These are phyloP conservation scores for Nymphalis polychloros DNA, from an alignment of 2,888 invertebrate genomes.

Conservation along the genomic window DNA sequence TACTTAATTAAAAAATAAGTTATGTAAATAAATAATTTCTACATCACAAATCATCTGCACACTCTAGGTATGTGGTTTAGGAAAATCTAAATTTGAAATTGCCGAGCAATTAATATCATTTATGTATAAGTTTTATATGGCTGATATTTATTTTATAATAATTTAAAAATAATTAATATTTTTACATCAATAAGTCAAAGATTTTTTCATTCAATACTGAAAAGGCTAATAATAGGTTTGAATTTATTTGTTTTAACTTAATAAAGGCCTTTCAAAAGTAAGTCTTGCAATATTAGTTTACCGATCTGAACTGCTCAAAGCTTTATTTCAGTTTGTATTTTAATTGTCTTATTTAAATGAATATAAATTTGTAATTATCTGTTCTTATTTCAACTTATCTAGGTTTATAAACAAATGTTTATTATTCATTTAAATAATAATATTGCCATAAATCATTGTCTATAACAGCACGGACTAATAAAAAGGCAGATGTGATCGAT, in stretches of 20 bases:
- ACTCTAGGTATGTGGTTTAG: too few relatives aligned
- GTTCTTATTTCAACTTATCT: too few relatives aligned
- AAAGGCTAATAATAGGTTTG: neutral
- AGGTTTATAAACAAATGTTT: neutral
- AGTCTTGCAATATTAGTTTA: neutral
- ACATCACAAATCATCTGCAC: too few relatives aligned
- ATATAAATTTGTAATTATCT: too few relatives aligned
- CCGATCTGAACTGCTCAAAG: too few relatives aligned
- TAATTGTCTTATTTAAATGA: too few relatives aligned
- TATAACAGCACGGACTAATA: constrained; percentile 34
- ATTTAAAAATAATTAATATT: neutral
- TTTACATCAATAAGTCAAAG: neutral
- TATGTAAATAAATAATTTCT: too few relatives aligned
- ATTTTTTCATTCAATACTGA: neutral
- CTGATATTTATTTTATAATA: neutral
- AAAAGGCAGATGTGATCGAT: constrained; percentile 69
- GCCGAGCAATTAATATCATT: too few relatives aligned
- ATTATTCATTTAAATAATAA: neutral
- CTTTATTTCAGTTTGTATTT: too few relatives aligned
- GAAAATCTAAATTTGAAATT: too few relatives aligned
- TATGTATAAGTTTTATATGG: neutral
- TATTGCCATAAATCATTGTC: neutral
- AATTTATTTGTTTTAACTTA: neutral
- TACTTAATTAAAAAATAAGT: too few relatives aligned
- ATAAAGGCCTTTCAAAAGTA: neutral